A percentile compares a stretch with the other conserved stretches of the same genome.
These are phyloP conservation scores for Onychomys torridus DNA, from an alignment of 2,797 vertebrate genomes.

Conservation along the genomic window DNA sequence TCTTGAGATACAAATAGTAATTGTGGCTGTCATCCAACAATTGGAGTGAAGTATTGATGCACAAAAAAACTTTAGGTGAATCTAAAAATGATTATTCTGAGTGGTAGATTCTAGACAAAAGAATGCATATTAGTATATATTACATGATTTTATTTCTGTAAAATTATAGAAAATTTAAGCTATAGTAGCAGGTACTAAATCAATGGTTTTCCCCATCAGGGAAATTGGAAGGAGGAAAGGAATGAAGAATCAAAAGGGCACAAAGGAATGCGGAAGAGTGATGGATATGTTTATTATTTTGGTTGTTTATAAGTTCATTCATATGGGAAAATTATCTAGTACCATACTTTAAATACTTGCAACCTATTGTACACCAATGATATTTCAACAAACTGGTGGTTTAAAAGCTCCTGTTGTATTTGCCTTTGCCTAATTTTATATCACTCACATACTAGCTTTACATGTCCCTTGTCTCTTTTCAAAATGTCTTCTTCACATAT, in stretches of 20 bases:
- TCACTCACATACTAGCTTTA: background rate
- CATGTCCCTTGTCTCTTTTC: background rate
- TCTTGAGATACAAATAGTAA: constrained; percentile 7
- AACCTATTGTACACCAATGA: background rate
- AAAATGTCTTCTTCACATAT: constrained; percentile 63
- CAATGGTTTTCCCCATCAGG: background rate
- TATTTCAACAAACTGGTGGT: background rate
- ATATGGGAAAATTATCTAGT: background rate
- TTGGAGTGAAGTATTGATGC: constrained; percentile 7
- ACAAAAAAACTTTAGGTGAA: background rate
- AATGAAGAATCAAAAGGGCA: background rate
- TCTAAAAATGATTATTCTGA: constrained; percentile 56
- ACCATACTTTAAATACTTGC: background rate
- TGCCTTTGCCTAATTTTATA: background rate
- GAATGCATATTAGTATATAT: background rate
- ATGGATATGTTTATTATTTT: constrained; percentile 49
- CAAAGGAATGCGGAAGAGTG: background rate
- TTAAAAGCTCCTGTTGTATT: constrained; percentile 4
- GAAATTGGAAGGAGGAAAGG: background rate
- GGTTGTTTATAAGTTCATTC: background rate
- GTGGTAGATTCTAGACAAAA: background rate
- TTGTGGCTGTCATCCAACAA: background rate
- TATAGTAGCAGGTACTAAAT: constrained; percentile 4
- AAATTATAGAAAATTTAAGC: constrained; percentile 52
- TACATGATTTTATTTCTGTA: background rate